These are phyloP conservation scores for Hemiprocne comata DNA, from an alignment of 2,113 vertebrate genomes.

Conservation along the genomic window DNA sequence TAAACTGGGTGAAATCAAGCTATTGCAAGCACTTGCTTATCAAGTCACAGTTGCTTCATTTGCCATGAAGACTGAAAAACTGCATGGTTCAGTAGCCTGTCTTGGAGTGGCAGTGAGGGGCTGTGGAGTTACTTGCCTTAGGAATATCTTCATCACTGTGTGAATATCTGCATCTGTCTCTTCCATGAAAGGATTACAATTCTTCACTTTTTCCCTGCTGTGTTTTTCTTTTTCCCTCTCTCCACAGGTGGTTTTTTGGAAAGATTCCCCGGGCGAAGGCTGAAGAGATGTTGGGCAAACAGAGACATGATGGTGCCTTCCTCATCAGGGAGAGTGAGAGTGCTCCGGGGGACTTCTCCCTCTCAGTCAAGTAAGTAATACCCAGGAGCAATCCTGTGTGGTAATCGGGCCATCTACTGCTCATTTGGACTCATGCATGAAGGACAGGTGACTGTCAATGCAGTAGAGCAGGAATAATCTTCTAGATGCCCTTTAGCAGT, in stretches of 20 bases:
- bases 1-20: not conserved
- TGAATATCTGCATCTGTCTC: not conserved
- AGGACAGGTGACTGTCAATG: not conserved
- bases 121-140: not conserved
- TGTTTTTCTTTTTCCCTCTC: slow-evolving; percentile 16
- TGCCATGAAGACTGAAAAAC: not conserved
- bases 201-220: not conserved
- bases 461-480: not conserved
- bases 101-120: not conserved
- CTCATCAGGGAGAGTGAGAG: slow-evolving; percentile 99
- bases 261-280: slow-evolving; percentile 98
- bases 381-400: not conserved
- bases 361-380: slow-evolving; percentile 94
- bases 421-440: not conserved
- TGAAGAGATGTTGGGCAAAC: slow-evolving; percentile 98
- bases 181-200: not conserved
- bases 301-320: slow-evolving; percentile 97
- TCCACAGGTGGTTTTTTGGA: slow-evolving; percentile 96
- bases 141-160: not conserved
- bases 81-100: not conserved
- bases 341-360: slow-evolving; percentile 96
- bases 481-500: not conserved
- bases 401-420: not conserved
- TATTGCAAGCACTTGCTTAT: not conserved
- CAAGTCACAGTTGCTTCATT: not conserved